Percentiles rank a stretch among this genome's conserved stretches.
Conservation (phyloP, 2,888 invertebrate species). For the Dryobotodes eremita region DNA sequence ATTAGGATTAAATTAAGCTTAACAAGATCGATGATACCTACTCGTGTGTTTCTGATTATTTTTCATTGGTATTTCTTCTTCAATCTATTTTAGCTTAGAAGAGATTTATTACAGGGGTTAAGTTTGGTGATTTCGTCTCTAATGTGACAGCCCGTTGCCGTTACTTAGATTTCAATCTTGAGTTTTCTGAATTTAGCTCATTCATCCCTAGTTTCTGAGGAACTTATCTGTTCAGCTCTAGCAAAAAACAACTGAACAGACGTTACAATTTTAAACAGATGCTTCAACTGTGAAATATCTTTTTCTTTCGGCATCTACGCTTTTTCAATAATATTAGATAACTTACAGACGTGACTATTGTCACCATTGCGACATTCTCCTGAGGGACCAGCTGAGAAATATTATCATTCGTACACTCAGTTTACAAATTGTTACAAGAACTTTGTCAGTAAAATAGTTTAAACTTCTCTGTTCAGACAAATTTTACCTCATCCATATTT, state of each 20-base stretch:
- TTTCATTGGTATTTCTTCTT: not conserved
- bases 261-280: not conserved
- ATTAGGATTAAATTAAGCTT: slow-evolving; percentile 28
- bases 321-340: slow-evolving; percentile 36
- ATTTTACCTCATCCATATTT: not conserved
- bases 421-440: not conserved
- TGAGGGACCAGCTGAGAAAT: not conserved
- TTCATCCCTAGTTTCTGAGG: not conserved
- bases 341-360: not conserved
- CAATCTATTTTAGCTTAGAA: slow-evolving; percentile 1
- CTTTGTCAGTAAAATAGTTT: not conserved
- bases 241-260: not conserved
- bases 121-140: not conserved
- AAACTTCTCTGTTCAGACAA: not conserved
- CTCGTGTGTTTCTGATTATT: slow-evolving; percentile 2
- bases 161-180: not conserved
- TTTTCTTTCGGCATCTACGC: slow-evolving; percentile 7
- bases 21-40: not conserved
- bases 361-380: not conserved
- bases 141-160: not conserved
- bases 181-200: slow-evolving; percentile 14
- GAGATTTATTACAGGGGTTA: not conserved
- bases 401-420: not conserved
- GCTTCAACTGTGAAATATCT: not conserved
- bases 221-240: not conserved